A percentile compares a stretch with the other conserved stretches of the same genome.
Evolutionary conservation across 2,888 invertebrate genomes (phyloP).

Genomic region (Drosophila recens): DNA sequence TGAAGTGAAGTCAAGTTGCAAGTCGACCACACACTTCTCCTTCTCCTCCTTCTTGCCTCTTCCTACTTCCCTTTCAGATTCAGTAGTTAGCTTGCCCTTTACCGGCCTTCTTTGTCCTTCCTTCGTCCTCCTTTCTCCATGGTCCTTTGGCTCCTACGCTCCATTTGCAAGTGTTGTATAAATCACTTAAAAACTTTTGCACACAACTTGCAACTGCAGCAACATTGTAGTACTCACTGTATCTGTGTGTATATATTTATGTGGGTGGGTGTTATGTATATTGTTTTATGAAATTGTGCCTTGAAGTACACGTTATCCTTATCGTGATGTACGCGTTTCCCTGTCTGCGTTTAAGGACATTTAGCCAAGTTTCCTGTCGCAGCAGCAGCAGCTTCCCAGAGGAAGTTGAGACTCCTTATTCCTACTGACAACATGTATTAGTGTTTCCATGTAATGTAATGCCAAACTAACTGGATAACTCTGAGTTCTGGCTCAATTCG

Average conservation of each 20-base stretch:
- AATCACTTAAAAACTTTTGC: conserved; percentile 77
- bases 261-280: conserved; percentile 32
- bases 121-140: background rate
- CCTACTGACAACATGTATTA: background rate
- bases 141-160: conserved; percentile 7
- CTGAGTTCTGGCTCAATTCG: background rate
- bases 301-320: conserved; percentile 54
- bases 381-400: conserved; percentile 9
- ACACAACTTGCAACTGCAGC: conserved; percentile 65
- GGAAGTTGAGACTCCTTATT: background rate
- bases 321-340: conserved; percentile 70
- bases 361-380: conserved; percentile 46
- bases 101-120: too few species aligned
- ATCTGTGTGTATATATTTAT: conserved; percentile 8
- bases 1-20: conserved; percentile 66
- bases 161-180: conserved; percentile 66
- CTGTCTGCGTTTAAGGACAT: conserved; percentile 73
- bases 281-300: conserved; percentile 71
- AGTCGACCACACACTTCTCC: conserved; percentile 20
- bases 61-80: conserved; percentile 25
- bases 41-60: too few species aligned
- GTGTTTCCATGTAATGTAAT: background rate
- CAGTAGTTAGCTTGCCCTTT: conserved; percentile 19
- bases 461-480: background rate
- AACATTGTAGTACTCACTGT: conserved; percentile 52